A percentile compares a stretch with the other conserved stretches of the same genome.
phyloP scores from a whole-genome alignment of 2,113 vertebrate genomes.

The Cryptotis parvus region DNA sequence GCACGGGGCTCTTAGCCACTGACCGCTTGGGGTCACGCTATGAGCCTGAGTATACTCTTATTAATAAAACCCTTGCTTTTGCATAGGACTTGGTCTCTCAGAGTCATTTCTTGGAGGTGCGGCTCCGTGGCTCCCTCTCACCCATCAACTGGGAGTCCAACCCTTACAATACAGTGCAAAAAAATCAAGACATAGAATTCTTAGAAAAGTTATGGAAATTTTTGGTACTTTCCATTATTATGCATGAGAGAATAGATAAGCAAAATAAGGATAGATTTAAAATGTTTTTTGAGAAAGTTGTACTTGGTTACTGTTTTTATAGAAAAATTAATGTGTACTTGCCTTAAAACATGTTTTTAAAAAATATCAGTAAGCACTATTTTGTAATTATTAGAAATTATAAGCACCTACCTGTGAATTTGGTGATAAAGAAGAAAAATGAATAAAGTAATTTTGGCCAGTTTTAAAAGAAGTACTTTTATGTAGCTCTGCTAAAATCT shows the following conservation, averaged over 20 bases:
- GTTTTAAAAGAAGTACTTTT: conserved; percentile 5
- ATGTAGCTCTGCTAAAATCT: background rate
- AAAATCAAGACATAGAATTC: background rate
- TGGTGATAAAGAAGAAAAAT: background rate
- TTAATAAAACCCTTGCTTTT: no score
- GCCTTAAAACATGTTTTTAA: no score
- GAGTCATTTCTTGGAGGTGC: no score
- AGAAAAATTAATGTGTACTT: background rate
- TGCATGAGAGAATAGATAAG: background rate
- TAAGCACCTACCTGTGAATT: background rate
- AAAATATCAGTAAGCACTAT: background rate
- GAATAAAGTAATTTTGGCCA: background rate
- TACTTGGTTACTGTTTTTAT: background rate
- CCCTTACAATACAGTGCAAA: background rate
- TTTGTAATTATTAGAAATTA: background rate
- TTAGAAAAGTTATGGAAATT: background rate
- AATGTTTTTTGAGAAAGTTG: background rate
- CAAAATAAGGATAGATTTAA: no score
- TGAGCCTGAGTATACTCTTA: no score
- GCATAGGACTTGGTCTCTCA: no score
- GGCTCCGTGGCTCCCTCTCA: no score
- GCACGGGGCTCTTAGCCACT: no score
- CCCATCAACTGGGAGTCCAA: no score
- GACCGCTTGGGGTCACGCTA: no score
- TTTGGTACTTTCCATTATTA: background rate